A percentile compares a stretch with the other conserved stretches of the same genome.
These are phyloP conservation scores for Porphyrio hochstetteri DNA, from an alignment of 2,113 vertebrate species.

Conservation along the genomic window DNA sequence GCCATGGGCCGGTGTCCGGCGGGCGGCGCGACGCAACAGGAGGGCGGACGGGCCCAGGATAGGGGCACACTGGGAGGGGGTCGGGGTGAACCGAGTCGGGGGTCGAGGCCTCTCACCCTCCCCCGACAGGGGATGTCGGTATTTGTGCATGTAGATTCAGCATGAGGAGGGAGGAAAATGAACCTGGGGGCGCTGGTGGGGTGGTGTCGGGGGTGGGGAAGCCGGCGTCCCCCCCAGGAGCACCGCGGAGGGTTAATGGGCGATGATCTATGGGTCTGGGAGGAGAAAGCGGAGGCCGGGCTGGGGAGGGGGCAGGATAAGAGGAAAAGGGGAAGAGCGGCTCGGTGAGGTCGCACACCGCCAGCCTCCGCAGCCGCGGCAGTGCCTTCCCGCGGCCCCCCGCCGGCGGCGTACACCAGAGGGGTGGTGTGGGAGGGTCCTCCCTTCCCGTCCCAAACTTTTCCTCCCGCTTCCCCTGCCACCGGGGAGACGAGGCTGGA, in stretches of 20 bases:
- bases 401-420: background rate
- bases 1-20: background rate
- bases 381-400: background rate
- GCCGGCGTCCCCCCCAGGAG: background rate
- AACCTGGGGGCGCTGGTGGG: no score
- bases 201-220: background rate
- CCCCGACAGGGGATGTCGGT: background rate
- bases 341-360: background rate
- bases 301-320: conserved; percentile 29
- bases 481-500: background rate
- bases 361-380: background rate
- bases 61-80: background rate
- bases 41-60: background rate
- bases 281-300: conserved; percentile 59
- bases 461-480: background rate
- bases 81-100: background rate
- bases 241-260: conserved; percentile 14
- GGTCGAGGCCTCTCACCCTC: no score
- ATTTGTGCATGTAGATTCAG: background rate
- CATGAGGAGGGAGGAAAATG: no score
- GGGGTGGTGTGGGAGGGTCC: background rate
- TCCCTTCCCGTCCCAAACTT: background rate
- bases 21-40: background rate
- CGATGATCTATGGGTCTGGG: conserved; percentile 36
- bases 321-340: conserved; percentile 18